Percentiles rank a stretch among this genome's conserved stretches.
phyloP scores from a whole-genome alignment of 2,113 vertebrate species.

The Globicephala melas region DNA sequence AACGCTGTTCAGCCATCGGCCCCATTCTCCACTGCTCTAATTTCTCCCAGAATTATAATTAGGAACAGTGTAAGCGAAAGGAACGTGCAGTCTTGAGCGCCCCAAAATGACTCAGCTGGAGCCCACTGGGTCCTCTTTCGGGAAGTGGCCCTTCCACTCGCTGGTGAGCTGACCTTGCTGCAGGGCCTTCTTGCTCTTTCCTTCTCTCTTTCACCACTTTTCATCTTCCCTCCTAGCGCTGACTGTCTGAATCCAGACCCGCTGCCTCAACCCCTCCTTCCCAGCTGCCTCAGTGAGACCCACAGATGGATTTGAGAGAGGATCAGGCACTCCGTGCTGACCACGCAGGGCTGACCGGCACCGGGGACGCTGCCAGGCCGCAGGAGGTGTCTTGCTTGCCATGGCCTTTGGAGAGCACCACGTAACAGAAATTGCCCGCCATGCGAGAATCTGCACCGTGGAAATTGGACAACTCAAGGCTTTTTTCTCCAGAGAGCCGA shows the following conservation, averaged over 20 bases:
- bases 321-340: fast-evolving
- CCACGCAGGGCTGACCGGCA: not conserved
- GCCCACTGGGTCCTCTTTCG: too few species aligned
- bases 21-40: conserved; percentile 55
- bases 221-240: not conserved
- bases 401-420: not conserved
- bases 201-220: too few species aligned
- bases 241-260: not conserved
- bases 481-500: not conserved
- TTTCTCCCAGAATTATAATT: conserved; percentile 38
- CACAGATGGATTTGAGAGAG: not conserved
- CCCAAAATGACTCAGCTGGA: not conserved
- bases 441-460: not conserved
- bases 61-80: not conserved
- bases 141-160: not conserved
- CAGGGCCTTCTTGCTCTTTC: not conserved
- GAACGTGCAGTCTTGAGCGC: not conserved
- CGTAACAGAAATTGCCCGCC: not conserved
- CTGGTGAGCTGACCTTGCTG: fast-evolving
- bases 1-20: not conserved
- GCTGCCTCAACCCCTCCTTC: not conserved
- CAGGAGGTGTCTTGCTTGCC: fast-evolving
- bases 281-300: not conserved
- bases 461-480: not conserved
- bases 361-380: fast-evolving